A percentile compares a stretch with the other conserved stretches of the same genome.
Conservation (phyloP, 2,797 vertebrate species). For the Taeniopygia guttata region DNA sequence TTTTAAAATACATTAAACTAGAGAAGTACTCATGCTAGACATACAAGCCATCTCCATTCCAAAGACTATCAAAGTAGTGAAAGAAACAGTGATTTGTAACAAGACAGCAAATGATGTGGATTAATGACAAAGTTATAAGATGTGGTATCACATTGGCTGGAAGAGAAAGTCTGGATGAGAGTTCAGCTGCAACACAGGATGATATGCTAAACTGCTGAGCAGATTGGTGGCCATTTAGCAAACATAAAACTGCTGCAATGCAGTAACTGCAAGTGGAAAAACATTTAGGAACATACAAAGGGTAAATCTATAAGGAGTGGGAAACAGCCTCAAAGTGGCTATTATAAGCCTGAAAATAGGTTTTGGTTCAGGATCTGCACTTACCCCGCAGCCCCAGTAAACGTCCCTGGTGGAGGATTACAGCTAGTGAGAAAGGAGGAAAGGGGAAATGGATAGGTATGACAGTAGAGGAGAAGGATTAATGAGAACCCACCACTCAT, state of each 20-base stretch:
- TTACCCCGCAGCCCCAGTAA: constrained; percentile 89
- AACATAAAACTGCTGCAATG: constrained; percentile 76
- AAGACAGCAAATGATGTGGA: constrained; percentile 73
- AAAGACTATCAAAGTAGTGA: constrained; percentile 67
- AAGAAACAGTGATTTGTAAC: constrained; percentile 68
- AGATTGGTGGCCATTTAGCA: constrained; percentile 75
- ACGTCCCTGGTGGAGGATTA: constrained; percentile 89
- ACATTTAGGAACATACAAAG: constrained; percentile 77
- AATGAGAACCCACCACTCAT: constrained; percentile 72
- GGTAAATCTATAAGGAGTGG: constrained; percentile 70
- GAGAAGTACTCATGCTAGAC: constrained; percentile 75
- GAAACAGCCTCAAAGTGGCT: constrained; percentile 76
- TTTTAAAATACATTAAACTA: constrained; percentile 44
- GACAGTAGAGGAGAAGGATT: constrained; percentile 78
- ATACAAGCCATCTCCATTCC: constrained; percentile 81
- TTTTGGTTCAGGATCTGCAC: constrained; percentile 76
- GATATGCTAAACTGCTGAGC: constrained; percentile 77
- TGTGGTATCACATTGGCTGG: constrained; percentile 69
- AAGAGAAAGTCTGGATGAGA: constrained; percentile 75
- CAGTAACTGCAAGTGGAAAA: constrained; percentile 74
- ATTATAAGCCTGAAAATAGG: constrained; percentile 74
- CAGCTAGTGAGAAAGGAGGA: constrained; percentile 84
- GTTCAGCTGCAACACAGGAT: constrained; percentile 79
- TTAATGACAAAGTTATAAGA: constrained; percentile 77
- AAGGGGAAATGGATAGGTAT: constrained; percentile 81